Evolutionary conservation across 2,888 invertebrate genomes (phyloP).

Genomic region (Papilio elwesi): DNA sequence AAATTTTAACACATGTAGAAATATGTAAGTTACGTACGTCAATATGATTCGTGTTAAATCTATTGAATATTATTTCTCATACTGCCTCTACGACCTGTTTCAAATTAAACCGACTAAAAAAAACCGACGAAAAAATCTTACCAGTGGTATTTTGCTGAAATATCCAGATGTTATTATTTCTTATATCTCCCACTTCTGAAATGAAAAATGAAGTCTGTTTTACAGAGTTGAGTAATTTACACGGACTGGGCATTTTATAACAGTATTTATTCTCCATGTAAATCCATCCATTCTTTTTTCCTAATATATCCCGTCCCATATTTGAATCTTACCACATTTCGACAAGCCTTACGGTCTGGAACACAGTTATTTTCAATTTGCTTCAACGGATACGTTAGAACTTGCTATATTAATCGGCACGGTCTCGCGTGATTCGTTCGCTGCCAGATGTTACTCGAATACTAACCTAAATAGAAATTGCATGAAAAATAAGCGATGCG

Average conservation of each 20-base stretch:
- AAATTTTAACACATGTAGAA: constrained; percentile 9
- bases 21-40: not conserved
- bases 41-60: not conserved
- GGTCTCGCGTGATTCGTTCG: not conserved
- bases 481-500: not conserved
- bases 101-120: too few species aligned
- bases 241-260: too few species aligned
- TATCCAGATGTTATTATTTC: too few species aligned
- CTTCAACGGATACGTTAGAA: not conserved
- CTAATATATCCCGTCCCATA: not conserved
- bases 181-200: too few species aligned
- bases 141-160: too few species aligned
- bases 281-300: not conserved
- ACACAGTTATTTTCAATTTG: constrained; percentile 16
- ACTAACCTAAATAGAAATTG: constrained; percentile 14
- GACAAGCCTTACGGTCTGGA: not conserved
- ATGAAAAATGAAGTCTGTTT: too few species aligned
- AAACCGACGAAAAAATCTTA: too few species aligned
- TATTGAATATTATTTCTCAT: too few species aligned
- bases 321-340: constrained; percentile 9
- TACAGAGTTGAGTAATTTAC: too few species aligned
- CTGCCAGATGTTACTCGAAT: constrained; percentile 1
- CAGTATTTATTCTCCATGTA: not conserved
- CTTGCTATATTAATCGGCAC: constrained; percentile 13
- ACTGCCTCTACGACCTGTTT: too few species aligned